phyloP scores from a whole-genome alignment of 2,888 invertebrate genomes.

The Phrixothrix hirtus region DNA sequence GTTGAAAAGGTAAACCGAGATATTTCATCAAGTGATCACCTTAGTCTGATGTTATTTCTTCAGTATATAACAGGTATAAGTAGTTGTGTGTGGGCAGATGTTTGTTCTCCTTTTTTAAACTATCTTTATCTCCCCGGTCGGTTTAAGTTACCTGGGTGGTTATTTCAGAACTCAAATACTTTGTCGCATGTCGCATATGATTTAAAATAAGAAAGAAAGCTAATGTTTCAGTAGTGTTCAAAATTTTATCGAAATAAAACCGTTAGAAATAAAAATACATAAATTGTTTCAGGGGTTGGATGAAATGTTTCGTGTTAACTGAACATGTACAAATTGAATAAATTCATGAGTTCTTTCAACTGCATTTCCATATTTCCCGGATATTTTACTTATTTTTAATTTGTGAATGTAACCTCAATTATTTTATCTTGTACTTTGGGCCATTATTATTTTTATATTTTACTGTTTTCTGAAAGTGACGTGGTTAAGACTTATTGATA shows the following conservation, averaged over 20 bases:
- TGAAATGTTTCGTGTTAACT: background rate
- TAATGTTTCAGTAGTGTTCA: slow-evolving; percentile 2
- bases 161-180: slow-evolving; percentile 6
- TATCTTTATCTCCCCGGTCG: slow-evolving; percentile 15
- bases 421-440: too few relatives aligned
- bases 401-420: too few relatives aligned
- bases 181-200: slow-evolving; percentile 17
- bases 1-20: background rate
- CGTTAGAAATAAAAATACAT: background rate
- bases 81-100: slow-evolving; percentile 18
- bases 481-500: background rate
- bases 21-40: slow-evolving; percentile 13
- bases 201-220: slow-evolving; percentile 3
- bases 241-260: slow-evolving; percentile 5
- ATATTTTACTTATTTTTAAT: too few relatives aligned
- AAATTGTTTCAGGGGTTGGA: background rate
- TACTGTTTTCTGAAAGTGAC: too few relatives aligned
- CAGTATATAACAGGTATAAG: slow-evolving; percentile 20
- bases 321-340: too few relatives aligned
- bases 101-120: slow-evolving; percentile 15
- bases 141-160: slow-evolving; percentile 17
- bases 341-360: too few relatives aligned
- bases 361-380: too few relatives aligned
- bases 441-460: too few relatives aligned
- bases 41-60: slow-evolving; percentile 8